These are phyloP conservation scores for Umimayanthus chanpuru DNA, from an alignment of 92 coral and sea anemone species.

Conservation along the genomic window DNA sequence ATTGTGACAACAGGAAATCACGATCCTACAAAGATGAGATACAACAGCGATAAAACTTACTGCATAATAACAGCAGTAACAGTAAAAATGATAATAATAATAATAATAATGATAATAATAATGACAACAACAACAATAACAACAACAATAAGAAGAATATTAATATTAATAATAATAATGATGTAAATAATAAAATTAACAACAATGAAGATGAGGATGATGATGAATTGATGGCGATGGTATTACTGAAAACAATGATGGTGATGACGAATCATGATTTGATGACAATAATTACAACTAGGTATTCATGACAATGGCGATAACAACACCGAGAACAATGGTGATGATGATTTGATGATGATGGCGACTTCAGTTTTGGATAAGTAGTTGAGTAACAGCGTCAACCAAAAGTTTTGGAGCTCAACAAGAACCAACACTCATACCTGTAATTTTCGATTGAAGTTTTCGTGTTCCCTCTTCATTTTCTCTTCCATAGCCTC, in stretches of 20 bases:
- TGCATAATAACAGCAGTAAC: background rate
- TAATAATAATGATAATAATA: no score
- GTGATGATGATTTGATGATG: background rate
- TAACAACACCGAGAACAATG: background rate
- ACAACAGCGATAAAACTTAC: background rate
- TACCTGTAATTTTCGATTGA: conserved; percentile 72
- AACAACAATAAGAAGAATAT: background rate
- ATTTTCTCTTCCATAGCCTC: conserved; percentile 77
- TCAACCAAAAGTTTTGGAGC: background rate
- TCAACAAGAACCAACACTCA: background rate
- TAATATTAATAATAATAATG: no score
- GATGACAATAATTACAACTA: no score
- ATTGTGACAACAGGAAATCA: conserved; percentile 51
- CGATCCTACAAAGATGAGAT: conserved; percentile 26
- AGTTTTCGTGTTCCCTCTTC: conserved; percentile 70
- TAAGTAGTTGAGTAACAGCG: background rate
- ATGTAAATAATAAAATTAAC: no score
- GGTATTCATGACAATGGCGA: background rate
- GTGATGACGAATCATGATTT: background rate
- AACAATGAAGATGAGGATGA: background rate
- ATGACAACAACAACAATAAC: background rate
- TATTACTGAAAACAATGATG: no score
- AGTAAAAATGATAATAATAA: background rate
- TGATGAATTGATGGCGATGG: background rate
- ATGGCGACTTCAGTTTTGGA: background rate